Evolutionary conservation across 2,888 invertebrate genomes (phyloP).

Genomic region (Ophraella communa): DNA sequence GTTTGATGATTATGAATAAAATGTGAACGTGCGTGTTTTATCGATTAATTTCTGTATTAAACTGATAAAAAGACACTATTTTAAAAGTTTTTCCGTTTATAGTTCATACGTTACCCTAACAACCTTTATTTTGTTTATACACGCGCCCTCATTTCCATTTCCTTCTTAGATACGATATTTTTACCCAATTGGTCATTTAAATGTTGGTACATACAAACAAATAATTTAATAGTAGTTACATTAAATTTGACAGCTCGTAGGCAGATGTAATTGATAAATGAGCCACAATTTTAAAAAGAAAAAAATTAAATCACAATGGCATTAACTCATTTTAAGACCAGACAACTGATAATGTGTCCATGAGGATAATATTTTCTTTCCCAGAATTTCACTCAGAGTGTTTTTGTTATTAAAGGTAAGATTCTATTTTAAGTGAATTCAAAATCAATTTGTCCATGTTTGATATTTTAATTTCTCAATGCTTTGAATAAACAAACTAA

Average conservation of each 20-base stretch:
- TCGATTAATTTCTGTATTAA: background rate
- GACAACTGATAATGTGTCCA: background rate
- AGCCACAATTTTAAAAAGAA: no score
- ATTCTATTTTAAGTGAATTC: no score
- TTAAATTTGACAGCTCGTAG: background rate
- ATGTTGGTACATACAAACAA: background rate
- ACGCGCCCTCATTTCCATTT: slow-evolving; percentile 10
- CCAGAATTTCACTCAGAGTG: no score
- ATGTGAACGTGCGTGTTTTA: background rate
- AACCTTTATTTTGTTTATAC: slow-evolving; percentile 30
- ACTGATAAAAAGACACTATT: background rate
- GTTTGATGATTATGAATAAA: background rate
- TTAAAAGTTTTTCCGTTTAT: background rate
- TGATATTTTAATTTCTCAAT: no score
- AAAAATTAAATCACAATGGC: background rate
- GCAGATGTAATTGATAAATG: background rate
- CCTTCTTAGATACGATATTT: background rate
- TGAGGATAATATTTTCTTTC: background rate
- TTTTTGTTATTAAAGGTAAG: background rate
- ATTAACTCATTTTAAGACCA: background rate
- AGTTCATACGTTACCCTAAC: slow-evolving; percentile 19
- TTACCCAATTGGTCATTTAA: background rate
- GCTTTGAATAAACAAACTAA: no score
- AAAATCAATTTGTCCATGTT: no score
- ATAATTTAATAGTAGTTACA: background rate